A percentile compares a stretch with the other conserved stretches of the same genome.
Conservation (phyloP, 2,113 vertebrate species). For the Tragulus kanchil region DNA sequence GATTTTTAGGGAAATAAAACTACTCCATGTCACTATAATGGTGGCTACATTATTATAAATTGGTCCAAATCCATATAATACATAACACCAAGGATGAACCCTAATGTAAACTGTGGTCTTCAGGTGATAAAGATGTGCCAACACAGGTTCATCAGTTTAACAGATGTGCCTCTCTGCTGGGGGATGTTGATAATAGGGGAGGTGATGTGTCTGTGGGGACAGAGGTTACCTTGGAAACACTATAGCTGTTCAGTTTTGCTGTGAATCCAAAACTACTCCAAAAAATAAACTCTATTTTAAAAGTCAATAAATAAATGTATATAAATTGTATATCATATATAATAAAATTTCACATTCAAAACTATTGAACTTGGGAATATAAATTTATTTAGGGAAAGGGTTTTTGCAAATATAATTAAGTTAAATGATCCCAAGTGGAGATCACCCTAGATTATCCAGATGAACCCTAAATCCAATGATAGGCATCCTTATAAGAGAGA, state of each 20-base stretch:
- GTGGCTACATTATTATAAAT: not conserved
- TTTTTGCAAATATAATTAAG: not conserved
- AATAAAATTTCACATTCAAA: not conserved
- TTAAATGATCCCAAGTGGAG: not conserved
- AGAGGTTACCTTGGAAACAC: not conserved
- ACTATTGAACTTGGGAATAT: not conserved
- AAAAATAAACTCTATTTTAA: not conserved
- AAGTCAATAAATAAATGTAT: not conserved
- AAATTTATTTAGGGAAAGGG: not conserved
- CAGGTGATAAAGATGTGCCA: not conserved
- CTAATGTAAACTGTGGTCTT: not conserved
- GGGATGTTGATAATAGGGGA: not conserved
- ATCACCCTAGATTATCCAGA: not conserved
- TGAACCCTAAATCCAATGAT: not conserved
- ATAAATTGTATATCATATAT: not conserved
- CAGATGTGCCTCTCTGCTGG: not conserved
- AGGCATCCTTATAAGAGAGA: not conserved
- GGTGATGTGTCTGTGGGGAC: not conserved
- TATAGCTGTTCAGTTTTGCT: not conserved
- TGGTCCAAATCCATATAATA: not conserved
- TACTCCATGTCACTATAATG: not conserved
- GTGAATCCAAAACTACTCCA: not conserved
- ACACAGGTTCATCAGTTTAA: not conserved
- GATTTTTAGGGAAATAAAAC: not conserved
- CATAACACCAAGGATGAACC: not conserved